phyloP scores from a whole-genome alignment of 2,113 vertebrate genomes.

The Excalfactoria chinensis region DNA sequence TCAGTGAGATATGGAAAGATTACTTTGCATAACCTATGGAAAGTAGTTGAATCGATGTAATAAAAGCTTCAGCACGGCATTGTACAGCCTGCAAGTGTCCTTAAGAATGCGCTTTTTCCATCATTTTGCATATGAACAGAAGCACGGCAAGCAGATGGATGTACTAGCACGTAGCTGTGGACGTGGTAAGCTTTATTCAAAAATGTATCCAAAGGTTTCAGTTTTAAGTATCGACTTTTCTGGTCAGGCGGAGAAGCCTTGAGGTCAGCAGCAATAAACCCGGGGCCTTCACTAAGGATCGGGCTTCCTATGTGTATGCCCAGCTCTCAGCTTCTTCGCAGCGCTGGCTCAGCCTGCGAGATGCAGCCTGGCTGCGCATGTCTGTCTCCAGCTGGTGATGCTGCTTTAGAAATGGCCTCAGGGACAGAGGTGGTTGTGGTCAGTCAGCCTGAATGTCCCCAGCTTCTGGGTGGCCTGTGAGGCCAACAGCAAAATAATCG shows the following conservation, averaged over 20 bases:
- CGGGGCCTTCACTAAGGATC: background rate
- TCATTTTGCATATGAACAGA: background rate
- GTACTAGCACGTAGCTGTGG: background rate
- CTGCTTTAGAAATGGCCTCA: background rate
- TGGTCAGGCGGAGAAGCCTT: background rate
- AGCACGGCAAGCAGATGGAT: background rate
- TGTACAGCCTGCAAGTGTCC: conserved; percentile 29
- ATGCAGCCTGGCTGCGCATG: accelerated
- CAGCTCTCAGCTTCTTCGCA: background rate
- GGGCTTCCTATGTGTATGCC: background rate
- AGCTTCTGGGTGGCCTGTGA: accelerated
- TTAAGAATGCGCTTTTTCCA: conserved; percentile 1
- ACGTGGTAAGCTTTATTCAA: background rate
- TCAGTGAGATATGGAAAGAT: conserved; percentile 54
- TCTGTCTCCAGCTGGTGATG: background rate
- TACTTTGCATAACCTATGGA: conserved; percentile 57
- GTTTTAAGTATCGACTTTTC: background rate
- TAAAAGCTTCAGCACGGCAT: conserved; percentile 52
- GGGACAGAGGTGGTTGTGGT: background rate
- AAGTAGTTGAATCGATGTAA: conserved; percentile 59
- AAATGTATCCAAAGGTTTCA: background rate
- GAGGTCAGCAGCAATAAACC: background rate
- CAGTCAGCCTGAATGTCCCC: accelerated
- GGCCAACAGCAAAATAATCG: background rate
- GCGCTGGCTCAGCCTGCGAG: background rate